Evolutionary conservation across 2,888 invertebrate species (phyloP).

Genomic region (Halictus ligatus): DNA sequence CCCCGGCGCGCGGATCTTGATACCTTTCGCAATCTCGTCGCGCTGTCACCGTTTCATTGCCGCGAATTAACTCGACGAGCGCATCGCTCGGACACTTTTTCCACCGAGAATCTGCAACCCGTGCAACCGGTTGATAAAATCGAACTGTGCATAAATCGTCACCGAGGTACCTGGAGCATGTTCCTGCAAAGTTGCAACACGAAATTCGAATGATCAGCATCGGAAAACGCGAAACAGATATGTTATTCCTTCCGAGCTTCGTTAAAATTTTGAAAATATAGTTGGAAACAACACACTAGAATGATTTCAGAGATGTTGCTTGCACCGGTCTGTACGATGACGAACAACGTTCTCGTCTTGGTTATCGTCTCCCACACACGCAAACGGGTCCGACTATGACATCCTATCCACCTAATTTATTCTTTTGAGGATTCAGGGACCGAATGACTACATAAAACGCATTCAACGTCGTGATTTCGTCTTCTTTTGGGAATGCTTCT

Average conservation of each 20-base stretch:
- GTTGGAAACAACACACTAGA: too few species aligned
- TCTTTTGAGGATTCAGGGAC: neutral
- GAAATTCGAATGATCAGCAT: too few species aligned
- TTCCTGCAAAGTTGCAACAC: neutral
- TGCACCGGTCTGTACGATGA: neutral
- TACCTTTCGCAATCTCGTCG: constrained; percentile 28
- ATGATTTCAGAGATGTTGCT: too few species aligned
- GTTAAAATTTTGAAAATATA: too few species aligned
- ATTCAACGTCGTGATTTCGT: neutral
- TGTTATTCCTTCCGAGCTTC: too few species aligned
- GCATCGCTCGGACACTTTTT: neutral
- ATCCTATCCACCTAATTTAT: neutral
- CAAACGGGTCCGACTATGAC: neutral
- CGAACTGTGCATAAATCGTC: neutral
- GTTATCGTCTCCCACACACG: neutral
- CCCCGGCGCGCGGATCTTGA: constrained; percentile 25
- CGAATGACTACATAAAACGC: neutral
- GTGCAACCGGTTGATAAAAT: neutral
- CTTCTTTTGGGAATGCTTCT: neutral
- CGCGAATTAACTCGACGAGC: neutral
- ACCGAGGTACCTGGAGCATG: neutral
- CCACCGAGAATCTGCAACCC: neutral
- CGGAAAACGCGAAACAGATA: too few species aligned
- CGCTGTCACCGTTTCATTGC: constrained; percentile 23
- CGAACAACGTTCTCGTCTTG: neutral